phyloP scores from a whole-genome alignment of 2,888 invertebrate species.

The Agapetus fuscipes region DNA sequence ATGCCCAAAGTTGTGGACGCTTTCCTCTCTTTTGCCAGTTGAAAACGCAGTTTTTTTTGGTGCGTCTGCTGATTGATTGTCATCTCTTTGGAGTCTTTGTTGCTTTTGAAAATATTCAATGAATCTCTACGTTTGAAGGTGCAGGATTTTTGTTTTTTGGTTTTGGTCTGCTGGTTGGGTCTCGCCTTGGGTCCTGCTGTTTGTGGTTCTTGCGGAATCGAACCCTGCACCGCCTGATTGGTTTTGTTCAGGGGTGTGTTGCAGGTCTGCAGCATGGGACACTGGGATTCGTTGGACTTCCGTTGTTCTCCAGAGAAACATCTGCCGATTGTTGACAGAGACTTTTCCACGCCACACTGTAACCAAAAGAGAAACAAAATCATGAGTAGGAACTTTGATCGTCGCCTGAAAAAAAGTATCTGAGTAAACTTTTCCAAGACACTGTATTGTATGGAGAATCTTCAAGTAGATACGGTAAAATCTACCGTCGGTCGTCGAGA shows the following conservation, averaged over 20 bases:
- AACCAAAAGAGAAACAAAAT: slow-evolving; percentile 40
- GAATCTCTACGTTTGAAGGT: slow-evolving; percentile 40
- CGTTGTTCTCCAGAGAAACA: slow-evolving; percentile 57
- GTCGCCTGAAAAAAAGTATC: too few species aligned
- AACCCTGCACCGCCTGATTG: slow-evolving; percentile 41
- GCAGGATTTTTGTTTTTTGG: slow-evolving; percentile 32
- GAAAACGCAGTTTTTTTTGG: slow-evolving; percentile 74
- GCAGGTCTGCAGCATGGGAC: slow-evolving; percentile 54
- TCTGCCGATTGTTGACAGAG: slow-evolving; percentile 47
- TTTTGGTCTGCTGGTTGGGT: slow-evolving; percentile 30
- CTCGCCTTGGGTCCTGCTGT: slow-evolving; percentile 27
- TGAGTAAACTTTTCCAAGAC: too few species aligned
- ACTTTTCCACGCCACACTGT: slow-evolving; percentile 61
- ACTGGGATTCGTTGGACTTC: slow-evolving; percentile 67
- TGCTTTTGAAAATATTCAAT: slow-evolving; percentile 38
- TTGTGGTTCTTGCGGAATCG: too few species aligned
- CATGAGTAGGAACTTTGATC: too few species aligned
- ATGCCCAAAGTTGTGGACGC: slow-evolving; percentile 95
- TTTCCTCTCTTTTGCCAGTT: slow-evolving; percentile 82
- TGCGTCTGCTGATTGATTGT: slow-evolving; percentile 47
- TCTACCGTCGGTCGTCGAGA: too few species aligned
- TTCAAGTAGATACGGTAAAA: too few species aligned
- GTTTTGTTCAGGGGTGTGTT: slow-evolving; percentile 39
- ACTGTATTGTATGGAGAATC: too few species aligned
- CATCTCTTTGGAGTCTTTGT: slow-evolving; percentile 37